Percentiles rank a stretch among this genome's conserved stretches.
Evolutionary conservation across 2,797 vertebrate genomes (phyloP).

Genomic region (Bradypodion pumilum): DNA sequence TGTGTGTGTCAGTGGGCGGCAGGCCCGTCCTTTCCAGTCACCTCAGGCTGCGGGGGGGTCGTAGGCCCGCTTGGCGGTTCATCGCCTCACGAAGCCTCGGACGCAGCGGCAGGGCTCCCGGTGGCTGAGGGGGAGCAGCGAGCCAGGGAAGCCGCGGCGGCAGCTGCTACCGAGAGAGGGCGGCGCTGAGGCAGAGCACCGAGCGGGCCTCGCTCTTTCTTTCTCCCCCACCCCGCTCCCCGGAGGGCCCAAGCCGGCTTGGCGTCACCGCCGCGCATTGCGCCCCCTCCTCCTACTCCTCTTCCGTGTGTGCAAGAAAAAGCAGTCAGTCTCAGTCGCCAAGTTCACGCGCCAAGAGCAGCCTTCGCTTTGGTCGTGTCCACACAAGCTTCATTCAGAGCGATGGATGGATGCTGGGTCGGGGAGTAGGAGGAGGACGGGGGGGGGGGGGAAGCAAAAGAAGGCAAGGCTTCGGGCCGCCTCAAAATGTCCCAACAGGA

Average conservation of each 20-base stretch:
- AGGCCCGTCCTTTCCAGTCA: conserved; percentile 21
- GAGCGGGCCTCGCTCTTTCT: not conserved
- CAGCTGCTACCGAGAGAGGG: not conserved
- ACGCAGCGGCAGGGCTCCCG: not conserved
- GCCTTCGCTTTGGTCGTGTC: not conserved
- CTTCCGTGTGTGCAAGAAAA: not conserved
- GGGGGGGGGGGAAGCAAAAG: not conserved
- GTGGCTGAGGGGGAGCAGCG: conserved; percentile 17
- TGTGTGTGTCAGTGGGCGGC: not conserved
- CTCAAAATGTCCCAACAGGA: no score
- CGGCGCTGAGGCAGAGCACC: not conserved
- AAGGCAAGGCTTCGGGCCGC: not conserved
- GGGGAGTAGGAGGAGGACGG: not conserved
- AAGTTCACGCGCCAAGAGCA: conserved; percentile 20
- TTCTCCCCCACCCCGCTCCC: conserved; percentile 2
- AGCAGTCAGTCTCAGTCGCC: conserved; percentile 1
- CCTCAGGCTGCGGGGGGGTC: conserved; percentile 25
- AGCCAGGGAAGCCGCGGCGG: conserved; percentile 3
- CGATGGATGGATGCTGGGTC: no score
- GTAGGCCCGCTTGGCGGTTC: conserved; percentile 40
- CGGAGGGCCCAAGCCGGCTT: conserved; percentile 7
- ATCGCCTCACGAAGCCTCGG: conserved; percentile 33
- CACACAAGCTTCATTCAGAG: not conserved
- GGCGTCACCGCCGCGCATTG: conserved; percentile 16
- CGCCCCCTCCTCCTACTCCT: not conserved